phyloP scores from a whole-genome alignment of 1,140 invertebrate genomes.

The Melanaphis sacchari region DNA sequence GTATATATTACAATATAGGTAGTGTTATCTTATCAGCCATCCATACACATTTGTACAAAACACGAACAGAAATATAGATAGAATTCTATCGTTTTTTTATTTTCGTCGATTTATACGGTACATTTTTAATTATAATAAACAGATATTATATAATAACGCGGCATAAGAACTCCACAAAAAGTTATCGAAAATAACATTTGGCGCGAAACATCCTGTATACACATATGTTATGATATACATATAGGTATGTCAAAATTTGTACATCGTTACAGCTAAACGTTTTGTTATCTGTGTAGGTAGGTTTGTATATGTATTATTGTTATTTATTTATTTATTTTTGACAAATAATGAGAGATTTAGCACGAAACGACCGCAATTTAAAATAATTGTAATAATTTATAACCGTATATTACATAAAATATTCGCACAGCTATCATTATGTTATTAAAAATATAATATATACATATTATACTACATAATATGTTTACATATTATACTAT shows the following conservation, averaged over 20 bases:
- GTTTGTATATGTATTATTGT: not conserved
- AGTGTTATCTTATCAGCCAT: not conserved
- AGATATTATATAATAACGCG: not conserved
- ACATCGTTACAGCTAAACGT: not conserved
- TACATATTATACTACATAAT: not conserved
- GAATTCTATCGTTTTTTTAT: not conserved
- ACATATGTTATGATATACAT: not conserved
- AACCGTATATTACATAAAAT: not conserved
- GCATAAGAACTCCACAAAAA: not conserved
- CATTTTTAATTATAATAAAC: not conserved
- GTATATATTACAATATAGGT: no score
- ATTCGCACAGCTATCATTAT: not conserved
- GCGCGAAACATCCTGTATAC: not conserved
- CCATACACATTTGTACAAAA: not conserved
- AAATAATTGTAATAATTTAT: no score
- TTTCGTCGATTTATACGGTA: not conserved
- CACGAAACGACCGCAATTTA: not conserved
- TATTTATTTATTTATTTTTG: not conserved
- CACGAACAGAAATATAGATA: not conserved
- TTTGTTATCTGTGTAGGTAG: not conserved
- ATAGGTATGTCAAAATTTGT: not conserved
- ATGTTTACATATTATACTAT: not conserved
- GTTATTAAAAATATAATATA: not conserved
- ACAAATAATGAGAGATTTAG: conserved; percentile 9
- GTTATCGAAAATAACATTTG: not conserved